phyloP scores from a whole-genome alignment of 2,888 invertebrate species.

The Heliconius hortense region DNA sequence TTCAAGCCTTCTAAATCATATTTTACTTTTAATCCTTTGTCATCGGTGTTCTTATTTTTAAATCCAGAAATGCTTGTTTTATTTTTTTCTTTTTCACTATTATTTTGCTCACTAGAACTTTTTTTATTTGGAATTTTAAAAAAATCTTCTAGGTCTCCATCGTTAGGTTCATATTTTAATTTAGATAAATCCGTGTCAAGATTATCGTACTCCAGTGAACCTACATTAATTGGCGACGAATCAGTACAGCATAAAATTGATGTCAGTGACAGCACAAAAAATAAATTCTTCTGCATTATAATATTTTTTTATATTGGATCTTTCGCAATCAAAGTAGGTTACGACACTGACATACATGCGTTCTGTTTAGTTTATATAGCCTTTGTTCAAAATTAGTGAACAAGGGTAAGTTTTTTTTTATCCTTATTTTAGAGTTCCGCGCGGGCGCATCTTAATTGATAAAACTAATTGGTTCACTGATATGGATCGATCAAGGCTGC shows the following conservation, averaged over 20 bases:
- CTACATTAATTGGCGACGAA: slow-evolving; percentile 58
- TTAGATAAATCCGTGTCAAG: slow-evolving; percentile 62
- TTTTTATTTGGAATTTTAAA: slow-evolving; percentile 56
- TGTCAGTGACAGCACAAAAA: slow-evolving; percentile 58
- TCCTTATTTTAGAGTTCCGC: slow-evolving; percentile 59
- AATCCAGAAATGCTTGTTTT: slow-evolving; percentile 55
- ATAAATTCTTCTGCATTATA: slow-evolving; percentile 64
- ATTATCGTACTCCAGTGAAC: slow-evolving; percentile 60
- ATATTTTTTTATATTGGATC: slow-evolving; percentile 55
- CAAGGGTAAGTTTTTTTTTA: slow-evolving; percentile 73
- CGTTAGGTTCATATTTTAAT: slow-evolving; percentile 63
- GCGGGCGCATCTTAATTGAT: slow-evolving; percentile 56
- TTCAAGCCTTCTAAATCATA: slow-evolving; percentile 62
- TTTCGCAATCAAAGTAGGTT: slow-evolving; percentile 74
- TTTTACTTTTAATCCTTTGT: slow-evolving; percentile 57
- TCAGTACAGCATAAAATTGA: slow-evolving; percentile 56
- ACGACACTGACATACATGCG: slow-evolving; percentile 80
- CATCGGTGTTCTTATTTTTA: slow-evolving; percentile 58
- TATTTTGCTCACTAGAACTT: slow-evolving; percentile 37
- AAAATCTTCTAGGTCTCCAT: slow-evolving; percentile 62
- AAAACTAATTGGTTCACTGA: slow-evolving; percentile 57
- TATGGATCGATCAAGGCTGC: slow-evolving; percentile 63
- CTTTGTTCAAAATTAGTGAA: slow-evolving; percentile 58
- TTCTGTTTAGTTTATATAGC: slow-evolving; percentile 67
- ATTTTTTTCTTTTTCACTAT: slow-evolving; percentile 45